These are phyloP conservation scores for Taphrorychus bicolor DNA, from an alignment of 2,888 invertebrate genomes.

Conservation along the genomic window DNA sequence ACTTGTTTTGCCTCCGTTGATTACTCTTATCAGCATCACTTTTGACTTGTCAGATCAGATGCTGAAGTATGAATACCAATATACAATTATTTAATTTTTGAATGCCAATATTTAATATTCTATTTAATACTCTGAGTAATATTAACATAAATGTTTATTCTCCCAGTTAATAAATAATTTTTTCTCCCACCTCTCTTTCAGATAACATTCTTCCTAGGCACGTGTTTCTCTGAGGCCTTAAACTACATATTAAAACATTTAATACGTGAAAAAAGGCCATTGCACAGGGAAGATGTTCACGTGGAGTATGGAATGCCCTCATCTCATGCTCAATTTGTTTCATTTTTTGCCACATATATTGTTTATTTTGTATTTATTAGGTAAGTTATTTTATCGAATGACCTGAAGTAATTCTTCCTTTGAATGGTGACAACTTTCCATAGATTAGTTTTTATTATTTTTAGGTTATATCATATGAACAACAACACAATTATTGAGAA, in stretches of 20 bases:
- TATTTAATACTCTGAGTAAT: too few species aligned
- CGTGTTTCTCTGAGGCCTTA: conserved; percentile 76
- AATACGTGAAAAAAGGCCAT: conserved; percentile 82
- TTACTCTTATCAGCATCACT: too few species aligned
- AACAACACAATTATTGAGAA: conserved; percentile 80
- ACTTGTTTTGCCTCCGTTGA: too few species aligned
- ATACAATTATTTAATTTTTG: too few species aligned
- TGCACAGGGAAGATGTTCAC: conserved; percentile 70
- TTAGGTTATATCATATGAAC: conserved; percentile 82
- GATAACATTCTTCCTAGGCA: conserved; percentile 86
- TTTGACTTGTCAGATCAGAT: too few species aligned
- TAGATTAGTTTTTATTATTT: conserved; percentile 45
- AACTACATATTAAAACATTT: conserved; percentile 83
- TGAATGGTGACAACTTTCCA: too few species aligned
- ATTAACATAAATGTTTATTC: too few species aligned
- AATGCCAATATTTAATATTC: too few species aligned
- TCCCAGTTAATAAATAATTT: not conserved
- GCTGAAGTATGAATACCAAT: too few species aligned
- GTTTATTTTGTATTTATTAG: conserved; percentile 85
- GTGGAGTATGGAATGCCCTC: conserved; percentile 92
- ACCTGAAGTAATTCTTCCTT: not conserved
- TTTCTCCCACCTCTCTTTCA: too few species aligned
- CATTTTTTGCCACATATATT: conserved; percentile 88
- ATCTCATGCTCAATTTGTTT: conserved; percentile 89
- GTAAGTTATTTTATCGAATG: conserved; percentile 64